Evolutionary conservation across 1,140 invertebrate genomes (phyloP).

Genomic region (Magallana angulata): DNA sequence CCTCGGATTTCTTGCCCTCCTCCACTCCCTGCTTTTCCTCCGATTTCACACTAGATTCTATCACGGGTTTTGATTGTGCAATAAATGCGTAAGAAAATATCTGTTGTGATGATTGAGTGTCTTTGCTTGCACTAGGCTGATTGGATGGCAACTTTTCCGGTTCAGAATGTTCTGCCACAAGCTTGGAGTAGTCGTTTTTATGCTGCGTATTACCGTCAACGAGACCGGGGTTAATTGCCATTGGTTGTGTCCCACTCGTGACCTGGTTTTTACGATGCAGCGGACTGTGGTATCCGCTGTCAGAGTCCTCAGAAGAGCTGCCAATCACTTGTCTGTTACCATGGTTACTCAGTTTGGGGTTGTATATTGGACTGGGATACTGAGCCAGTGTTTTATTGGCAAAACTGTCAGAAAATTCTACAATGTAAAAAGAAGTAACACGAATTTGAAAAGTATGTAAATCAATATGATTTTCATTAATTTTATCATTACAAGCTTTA

Average conservation of each 20-base stretch:
- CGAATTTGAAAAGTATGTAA: background rate
- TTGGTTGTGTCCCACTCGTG: slow-evolving; percentile 66
- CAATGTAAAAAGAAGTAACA: background rate
- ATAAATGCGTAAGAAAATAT: slow-evolving; percentile 60
- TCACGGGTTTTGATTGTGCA: slow-evolving; percentile 57
- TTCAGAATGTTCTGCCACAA: background rate
- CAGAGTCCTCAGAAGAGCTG: slow-evolving; percentile 67
- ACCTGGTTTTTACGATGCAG: slow-evolving; percentile 70
- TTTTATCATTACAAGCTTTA: too few species aligned
- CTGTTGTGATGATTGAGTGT: background rate
- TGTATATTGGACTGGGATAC: slow-evolving; percentile 65
- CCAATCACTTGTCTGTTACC: background rate
- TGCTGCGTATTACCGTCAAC: background rate
- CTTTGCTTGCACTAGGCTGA: background rate
- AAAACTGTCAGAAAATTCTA: slow-evolving; percentile 70
- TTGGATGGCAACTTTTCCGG: background rate
- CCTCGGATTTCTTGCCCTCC: background rate
- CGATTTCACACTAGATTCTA: background rate
- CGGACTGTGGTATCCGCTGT: slow-evolving; percentile 76
- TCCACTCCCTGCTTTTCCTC: background rate
- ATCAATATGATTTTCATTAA: background rate
- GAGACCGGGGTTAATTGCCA: background rate
- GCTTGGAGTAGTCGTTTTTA: background rate
- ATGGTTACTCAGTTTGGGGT: slow-evolving; percentile 26
- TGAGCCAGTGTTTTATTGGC: slow-evolving; percentile 65